Evolutionary conservation across 2,797 vertebrate genomes (phyloP), one percentile per base, ranked within the genome.

Genomic region (Danio aesculapii): DNA sequence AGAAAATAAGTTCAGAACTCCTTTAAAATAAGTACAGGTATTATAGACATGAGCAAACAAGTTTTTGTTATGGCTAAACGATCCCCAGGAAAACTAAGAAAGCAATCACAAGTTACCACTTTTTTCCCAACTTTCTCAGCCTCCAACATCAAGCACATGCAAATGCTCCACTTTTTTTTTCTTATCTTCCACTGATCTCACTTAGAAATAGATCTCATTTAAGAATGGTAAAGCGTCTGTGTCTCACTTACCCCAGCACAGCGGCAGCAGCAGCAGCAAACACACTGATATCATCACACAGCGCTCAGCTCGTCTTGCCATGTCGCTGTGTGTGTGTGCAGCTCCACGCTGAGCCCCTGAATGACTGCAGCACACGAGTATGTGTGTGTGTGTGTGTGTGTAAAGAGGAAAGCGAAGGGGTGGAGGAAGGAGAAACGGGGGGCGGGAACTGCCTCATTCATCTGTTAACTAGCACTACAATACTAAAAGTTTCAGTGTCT

Each of bases 191-290:
- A 30, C 30, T 30, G 30, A 30, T 30, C 30, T 30, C 30, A 30
- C 30, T 30, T 30, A 30, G 30, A 30, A 52, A 52, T 9, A 52
- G 14, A 52, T 9, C 50, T 52, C 14, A 14, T 10, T 9, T 9
- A 52, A 52, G 30, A 30, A 30, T 30, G 30, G 30, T 30, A 30
- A 30, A 30, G 30, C 30, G 30, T 63, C 47, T 55, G 52, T 39
- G n/a, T 19, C 16, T 62, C 39, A 90, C 89, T 90, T 77, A 90
- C 89, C 86, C 73, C 70, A 83, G 81, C 73, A 79, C 52, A 82
- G 62, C 58, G 83, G 73, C 52, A 87, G 73, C 41, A 88, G 73
- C 41, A 88, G 81, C 44, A 88, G 55, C 84, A 88, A 74, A 69
- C 86, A 89, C 46, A 83, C 44, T 67, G 81, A 82, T 75, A 90